Conservation (phyloP, 2,888 invertebrate genomes). For the Epirrhoe alternata region DNA sequence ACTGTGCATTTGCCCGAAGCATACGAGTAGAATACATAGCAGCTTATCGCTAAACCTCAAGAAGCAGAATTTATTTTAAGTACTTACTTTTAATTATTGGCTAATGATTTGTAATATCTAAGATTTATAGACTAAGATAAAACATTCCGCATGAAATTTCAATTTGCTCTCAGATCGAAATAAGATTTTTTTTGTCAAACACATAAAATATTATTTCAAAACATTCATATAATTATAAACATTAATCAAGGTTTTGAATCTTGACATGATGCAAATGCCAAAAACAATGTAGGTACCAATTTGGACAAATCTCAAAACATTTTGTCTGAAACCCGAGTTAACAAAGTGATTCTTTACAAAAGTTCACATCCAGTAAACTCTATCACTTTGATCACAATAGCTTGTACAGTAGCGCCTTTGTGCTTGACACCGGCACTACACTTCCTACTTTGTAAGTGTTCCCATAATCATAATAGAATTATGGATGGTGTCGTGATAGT, state of each 20-base stretch:
- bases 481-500: constrained; percentile 36
- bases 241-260: no score
- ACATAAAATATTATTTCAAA: no score
- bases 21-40: neutral
- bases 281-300: no score
- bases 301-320: neutral
- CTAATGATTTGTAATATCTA: no score
- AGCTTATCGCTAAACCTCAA: neutral
- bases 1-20: constrained; percentile 13
- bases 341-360: neutral
- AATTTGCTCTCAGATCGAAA: no score
- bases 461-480: constrained; percentile 53
- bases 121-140: no score
- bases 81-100: no score
- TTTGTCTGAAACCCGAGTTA: neutral
- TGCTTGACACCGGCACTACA: constrained; percentile 41
- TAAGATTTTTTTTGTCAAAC: no score
- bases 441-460: constrained; percentile 43
- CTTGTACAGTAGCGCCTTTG: constrained; percentile 46
- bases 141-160: no score
- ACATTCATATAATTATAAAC: no score
- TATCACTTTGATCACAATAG: constrained; percentile 5
- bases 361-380: constrained; percentile 2
- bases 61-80: neutral
- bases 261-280: no score